phyloP scores from a whole-genome alignment of 2,888 invertebrate genomes.

The Macroteleia sp. region DNA sequence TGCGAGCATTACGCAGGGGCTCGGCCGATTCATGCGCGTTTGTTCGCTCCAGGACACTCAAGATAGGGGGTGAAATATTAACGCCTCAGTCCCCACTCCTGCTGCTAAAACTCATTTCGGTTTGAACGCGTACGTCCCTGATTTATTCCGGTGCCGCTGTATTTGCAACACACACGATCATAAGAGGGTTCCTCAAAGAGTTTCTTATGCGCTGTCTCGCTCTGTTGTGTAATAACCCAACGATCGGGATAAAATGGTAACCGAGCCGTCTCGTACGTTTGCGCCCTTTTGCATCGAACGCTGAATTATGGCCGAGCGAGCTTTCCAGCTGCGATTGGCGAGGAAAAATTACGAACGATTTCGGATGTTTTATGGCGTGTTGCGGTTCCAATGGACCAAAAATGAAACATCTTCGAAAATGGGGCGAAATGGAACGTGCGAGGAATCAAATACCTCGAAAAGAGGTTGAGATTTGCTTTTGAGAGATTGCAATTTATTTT shows the following conservation, averaged over 20 bases:
- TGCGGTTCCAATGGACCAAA: too few species aligned
- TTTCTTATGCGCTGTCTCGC: slow-evolving; percentile 3
- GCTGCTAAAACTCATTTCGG: slow-evolving; percentile 57
- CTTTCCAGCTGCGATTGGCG: too few species aligned
- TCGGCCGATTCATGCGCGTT: slow-evolving; percentile 46
- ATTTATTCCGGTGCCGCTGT: slow-evolving; percentile 56
- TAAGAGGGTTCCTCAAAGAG: slow-evolving; percentile 43
- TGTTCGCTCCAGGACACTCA: slow-evolving; percentile 54
- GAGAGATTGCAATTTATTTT: too few species aligned
- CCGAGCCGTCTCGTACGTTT: slow-evolving; percentile 25
- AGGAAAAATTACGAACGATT: too few species aligned
- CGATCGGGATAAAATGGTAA: slow-evolving; percentile 28
- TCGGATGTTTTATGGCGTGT: too few species aligned
- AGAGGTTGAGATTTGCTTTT: too few species aligned
- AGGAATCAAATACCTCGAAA: too few species aligned
- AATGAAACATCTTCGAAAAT: too few species aligned
- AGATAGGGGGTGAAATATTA: slow-evolving; percentile 66
- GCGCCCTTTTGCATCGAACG: slow-evolving; percentile 24
- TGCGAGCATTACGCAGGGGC: slow-evolving; percentile 37
- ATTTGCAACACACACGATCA: slow-evolving; percentile 55
- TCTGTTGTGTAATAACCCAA: slow-evolving; percentile 24
- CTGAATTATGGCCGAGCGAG: slow-evolving; percentile 18
- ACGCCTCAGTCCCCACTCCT: slow-evolving; percentile 51
- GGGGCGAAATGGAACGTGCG: too few species aligned
- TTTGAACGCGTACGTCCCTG: slow-evolving; percentile 48